A percentile compares a stretch with the other conserved stretches of the same genome.
Conservation (phyloP, 2,888 invertebrate genomes). For the Chymomyza fuscimana region DNA sequence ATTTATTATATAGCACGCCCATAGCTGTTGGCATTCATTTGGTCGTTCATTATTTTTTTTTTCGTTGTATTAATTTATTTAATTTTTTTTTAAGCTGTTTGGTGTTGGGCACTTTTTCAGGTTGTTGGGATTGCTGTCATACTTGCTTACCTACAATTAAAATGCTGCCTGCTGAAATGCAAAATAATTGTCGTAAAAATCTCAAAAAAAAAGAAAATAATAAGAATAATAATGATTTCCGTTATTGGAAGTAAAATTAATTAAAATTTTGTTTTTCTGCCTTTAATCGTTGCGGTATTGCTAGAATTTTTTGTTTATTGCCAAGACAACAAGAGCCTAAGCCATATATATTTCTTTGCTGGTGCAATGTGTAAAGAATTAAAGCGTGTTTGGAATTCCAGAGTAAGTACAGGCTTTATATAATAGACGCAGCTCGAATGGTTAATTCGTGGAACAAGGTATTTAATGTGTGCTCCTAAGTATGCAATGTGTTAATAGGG, state of each 20-base stretch:
- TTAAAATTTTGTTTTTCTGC: conserved; percentile 50
- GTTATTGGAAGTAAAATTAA: conserved; percentile 53
- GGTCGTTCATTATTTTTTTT: not conserved
- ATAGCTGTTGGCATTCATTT: conserved; percentile 27
- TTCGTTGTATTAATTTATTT: not conserved
- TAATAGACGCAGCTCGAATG: not conserved
- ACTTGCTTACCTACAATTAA: conserved; percentile 49
- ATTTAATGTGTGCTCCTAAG: not conserved
- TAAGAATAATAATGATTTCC: conserved; percentile 58
- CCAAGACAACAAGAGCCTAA: conserved; percentile 11
- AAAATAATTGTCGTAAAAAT: conserved; percentile 50
- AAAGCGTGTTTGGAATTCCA: not conserved
- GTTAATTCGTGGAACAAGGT: not conserved
- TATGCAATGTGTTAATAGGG: not conserved
- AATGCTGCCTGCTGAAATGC: conserved; percentile 44
- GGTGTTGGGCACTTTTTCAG: not conserved
- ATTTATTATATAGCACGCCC: conserved; percentile 26
- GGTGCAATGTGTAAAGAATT: conserved; percentile 8
- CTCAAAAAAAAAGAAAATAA: conserved; percentile 24
- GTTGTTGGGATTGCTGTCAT: conserved; percentile 8
- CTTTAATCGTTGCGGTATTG: conserved; percentile 12
- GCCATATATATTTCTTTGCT: conserved; percentile 6
- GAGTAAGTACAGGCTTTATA: not conserved
- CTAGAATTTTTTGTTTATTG: conserved; percentile 15
- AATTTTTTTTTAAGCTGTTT: conserved; percentile 2